A percentile compares a stretch with the other conserved stretches of the same genome.
Conservation (phyloP, 2,888 invertebrate genomes). For the Dasysyrphus albostriatus region DNA sequence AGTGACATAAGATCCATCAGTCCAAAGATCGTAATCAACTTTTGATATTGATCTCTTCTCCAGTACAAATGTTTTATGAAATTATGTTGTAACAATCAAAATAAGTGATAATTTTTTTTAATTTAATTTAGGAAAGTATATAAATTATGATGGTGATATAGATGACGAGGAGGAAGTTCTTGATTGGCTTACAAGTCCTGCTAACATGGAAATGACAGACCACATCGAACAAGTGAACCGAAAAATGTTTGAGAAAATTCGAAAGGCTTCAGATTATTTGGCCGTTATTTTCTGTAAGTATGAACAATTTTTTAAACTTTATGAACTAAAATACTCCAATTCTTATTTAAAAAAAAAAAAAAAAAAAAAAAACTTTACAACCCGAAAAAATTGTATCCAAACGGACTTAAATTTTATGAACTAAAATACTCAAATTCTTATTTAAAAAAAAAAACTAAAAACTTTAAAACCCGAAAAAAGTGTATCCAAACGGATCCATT, state of each 20-base stretch:
- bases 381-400: too few relatives aligned
- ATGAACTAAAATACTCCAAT: neutral
- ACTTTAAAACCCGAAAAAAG: too few relatives aligned
- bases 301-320: neutral
- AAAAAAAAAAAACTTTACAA: too few relatives aligned
- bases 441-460: too few relatives aligned
- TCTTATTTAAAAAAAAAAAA: too few relatives aligned
- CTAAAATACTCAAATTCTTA: too few relatives aligned
- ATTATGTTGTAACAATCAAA: neutral
- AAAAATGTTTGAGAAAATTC: slow-evolving; percentile 96
- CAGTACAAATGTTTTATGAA: too few relatives aligned
- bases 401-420: too few relatives aligned
- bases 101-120: neutral
- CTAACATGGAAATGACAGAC: slow-evolving; percentile 97
- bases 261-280: slow-evolving; percentile 94
- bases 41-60: neutral
- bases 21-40: too few relatives aligned
- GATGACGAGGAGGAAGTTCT: slow-evolving; percentile 94
- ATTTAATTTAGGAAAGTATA: slow-evolving; percentile 87
- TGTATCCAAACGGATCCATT: too few relatives aligned
- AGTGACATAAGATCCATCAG: too few relatives aligned
- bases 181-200: slow-evolving; percentile 96
- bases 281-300: slow-evolving; percentile 96
- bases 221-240: slow-evolving; percentile 95
- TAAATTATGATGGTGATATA: slow-evolving; percentile 96